Evolutionary conservation across 1,140 invertebrate species (phyloP), one percentile per base, ranked within the genome.

Genomic region (Procambarus clarkii): DNA sequence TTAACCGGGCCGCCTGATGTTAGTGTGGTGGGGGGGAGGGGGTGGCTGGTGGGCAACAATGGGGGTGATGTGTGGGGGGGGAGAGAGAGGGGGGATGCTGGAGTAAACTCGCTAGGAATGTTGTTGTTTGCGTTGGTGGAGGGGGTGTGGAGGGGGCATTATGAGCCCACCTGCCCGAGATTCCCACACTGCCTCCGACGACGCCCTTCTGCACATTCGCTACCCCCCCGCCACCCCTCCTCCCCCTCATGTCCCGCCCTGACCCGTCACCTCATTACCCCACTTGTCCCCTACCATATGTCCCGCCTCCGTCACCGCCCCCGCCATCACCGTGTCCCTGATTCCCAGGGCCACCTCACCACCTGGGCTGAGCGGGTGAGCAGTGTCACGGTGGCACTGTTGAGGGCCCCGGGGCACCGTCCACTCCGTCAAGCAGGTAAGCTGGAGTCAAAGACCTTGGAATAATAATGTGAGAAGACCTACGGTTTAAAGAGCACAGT

Each of bases 161-260:
- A 50, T 82, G 80, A 44, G 24, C 69, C 60, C 82, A 85, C 82
- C 69, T 85, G 60, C 69, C 82, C 82, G 9, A 60, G 9, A 48
- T 74, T 74, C 69, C 82, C 82, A 71, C 82, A 71, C 82, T 44
- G 34, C 81, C 80, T 13, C 60, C 7, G 69, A 21, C 69, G 15
- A n/a, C 64, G 11, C 64, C 21, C 69, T 74, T 3, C 54, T 64
- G 54, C 81, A 83, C 81, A 45, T 69, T 21, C 64, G 15, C 82
- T 11, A 46, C 34, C 82, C 69, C 69, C n/a, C 60, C 46, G 9
- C n/a, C 21, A 45, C 11, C 24, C 4, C 79, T 58, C 50, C 45
- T 15, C 24, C n/a, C 80, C 54, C 13, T 58, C 48, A 9, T 54
- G 21, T 82, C n/a, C 48, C 48, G 15, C 48, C 48, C 8, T 64